Evolutionary conservation across 2,797 vertebrate genomes (phyloP).

Genomic region (Sebastiscus albofasciatus): DNA sequence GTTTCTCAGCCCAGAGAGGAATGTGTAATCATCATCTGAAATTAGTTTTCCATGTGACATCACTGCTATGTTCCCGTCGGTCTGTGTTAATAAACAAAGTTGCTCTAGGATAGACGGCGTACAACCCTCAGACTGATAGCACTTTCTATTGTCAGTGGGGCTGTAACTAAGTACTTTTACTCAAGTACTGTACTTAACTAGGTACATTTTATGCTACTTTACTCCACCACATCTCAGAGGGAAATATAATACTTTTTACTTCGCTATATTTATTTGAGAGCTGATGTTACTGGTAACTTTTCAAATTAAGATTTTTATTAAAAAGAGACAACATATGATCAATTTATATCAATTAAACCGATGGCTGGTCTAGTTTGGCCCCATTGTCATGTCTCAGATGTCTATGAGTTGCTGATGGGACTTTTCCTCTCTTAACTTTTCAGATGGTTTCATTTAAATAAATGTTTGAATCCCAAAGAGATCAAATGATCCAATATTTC

Average conservation of each 20-base stretch:
- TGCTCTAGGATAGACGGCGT: neutral
- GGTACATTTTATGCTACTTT: neutral
- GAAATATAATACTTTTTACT: neutral
- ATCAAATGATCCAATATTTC: neutral
- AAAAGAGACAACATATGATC: neutral
- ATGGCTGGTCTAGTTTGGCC: neutral
- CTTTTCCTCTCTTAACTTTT: neutral
- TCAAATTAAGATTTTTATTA: neutral
- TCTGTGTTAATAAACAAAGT: neutral
- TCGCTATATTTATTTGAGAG: neutral
- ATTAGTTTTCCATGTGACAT: neutral
- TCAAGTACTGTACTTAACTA: neutral
- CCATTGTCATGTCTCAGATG: neutral
- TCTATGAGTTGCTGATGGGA: too few relatives aligned
- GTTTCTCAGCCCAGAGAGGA: neutral
- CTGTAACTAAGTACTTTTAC: neutral
- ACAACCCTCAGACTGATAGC: neutral
- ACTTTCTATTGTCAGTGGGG: neutral
- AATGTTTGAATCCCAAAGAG: neutral
- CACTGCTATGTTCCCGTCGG: neutral
- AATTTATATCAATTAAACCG: neutral
- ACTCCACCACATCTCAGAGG: neutral
- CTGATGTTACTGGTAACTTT: neutral
- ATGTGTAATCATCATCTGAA: neutral
- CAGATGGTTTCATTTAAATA: neutral